Evolutionary conservation across 2,113 vertebrate genomes (phyloP).

Genomic region (Tautogolabrus adspersus): DNA sequence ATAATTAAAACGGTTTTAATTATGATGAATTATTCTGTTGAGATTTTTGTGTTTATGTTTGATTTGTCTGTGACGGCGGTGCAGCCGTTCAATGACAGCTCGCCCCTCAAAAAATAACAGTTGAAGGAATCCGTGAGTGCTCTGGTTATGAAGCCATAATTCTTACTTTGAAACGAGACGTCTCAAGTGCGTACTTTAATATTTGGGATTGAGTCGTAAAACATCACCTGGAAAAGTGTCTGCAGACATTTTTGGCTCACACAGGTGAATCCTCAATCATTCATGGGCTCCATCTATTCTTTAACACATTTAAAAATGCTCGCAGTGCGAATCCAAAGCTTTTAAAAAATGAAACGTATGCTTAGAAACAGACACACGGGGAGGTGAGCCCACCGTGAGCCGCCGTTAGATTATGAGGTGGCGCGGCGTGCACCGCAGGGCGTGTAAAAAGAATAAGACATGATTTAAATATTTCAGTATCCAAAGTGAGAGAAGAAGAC

Average conservation of each 20-base stretch:
- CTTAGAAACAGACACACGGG: slow-evolving; percentile 69
- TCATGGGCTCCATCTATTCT: slow-evolving; percentile 75
- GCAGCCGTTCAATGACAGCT: neutral
- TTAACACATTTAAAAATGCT: slow-evolving; percentile 75
- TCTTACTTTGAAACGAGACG: slow-evolving; percentile 27
- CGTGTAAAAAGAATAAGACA: slow-evolving; percentile 78
- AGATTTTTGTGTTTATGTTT: neutral
- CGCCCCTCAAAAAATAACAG: neutral
- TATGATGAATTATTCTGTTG: neutral
- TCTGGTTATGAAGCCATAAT: slow-evolving; percentile 17
- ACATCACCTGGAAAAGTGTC: slow-evolving; percentile 35
- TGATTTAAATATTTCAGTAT: slow-evolving; percentile 86
- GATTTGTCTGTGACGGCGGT: neutral
- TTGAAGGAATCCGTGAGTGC: neutral
- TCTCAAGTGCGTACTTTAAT: slow-evolving; percentile 36
- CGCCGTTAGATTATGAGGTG: slow-evolving; percentile 65
- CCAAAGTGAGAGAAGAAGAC: slow-evolving; percentile 67
- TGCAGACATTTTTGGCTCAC: slow-evolving; percentile 8
- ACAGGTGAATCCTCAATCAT: slow-evolving; percentile 71
- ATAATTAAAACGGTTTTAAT: neutral
- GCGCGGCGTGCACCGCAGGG: slow-evolving; percentile 63
- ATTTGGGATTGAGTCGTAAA: slow-evolving; percentile 30
- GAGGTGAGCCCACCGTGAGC: slow-evolving; percentile 54
- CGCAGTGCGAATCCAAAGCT: slow-evolving; percentile 57
- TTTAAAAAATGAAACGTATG: slow-evolving; percentile 74